Base-by-base conservation (phyloP, 2,888 invertebrate species). In the Dilophus febrilis region DNA sequence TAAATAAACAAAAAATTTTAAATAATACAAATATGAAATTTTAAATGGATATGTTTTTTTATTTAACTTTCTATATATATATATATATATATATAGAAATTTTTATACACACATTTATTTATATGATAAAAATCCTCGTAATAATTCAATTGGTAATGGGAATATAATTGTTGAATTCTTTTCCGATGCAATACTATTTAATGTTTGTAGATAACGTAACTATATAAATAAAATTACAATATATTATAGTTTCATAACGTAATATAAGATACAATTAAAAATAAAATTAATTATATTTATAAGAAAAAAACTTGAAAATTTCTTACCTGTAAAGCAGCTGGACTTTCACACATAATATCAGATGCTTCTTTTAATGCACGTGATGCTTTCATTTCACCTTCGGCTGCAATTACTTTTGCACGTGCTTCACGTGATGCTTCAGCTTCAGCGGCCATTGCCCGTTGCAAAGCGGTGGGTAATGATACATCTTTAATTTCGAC, bases 161-260 rank as follows among this genome's bases (percentile, higher is more conserved):
- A 94, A 92, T 43, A 92, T 80, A 49, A 94, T 91, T 1, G 91
- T 92, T 0, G 90, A 91, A 61, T 91, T 91, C 65, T 90, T 91
- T 64, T 94, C 91, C 0, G 87, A 84, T 2, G 91, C 86, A 59
- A 92, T 90, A 41, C 83, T 80, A 64, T 74, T 88, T 42, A 94
- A 65, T 0, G 92, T 92, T 66, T 94, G 92, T 31, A 88, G 67
- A 57, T 86, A 86, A n/a, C 86, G 72, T 44, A 84, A 55, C 82
- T 84, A 63, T 42, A 70, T 71, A 44, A 42, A 40, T n/a, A n/a
- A n/a, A n/a, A n/a, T n/a, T n/a, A n/a, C n/a, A n/a, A 19, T n/a
- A n/a, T n/a, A n/a, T n/a, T n/a, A n/a, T n/a, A n/a, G n/a, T n/a
- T n/a, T n/a, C n/a, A n/a, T n/a, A n/a, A n/a, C n/a, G n/a, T n/a